Evolutionary conservation across 2,113 vertebrate species (phyloP), one percentile per base, ranked within the genome.

Genomic region (Apteryx mantelli): DNA sequence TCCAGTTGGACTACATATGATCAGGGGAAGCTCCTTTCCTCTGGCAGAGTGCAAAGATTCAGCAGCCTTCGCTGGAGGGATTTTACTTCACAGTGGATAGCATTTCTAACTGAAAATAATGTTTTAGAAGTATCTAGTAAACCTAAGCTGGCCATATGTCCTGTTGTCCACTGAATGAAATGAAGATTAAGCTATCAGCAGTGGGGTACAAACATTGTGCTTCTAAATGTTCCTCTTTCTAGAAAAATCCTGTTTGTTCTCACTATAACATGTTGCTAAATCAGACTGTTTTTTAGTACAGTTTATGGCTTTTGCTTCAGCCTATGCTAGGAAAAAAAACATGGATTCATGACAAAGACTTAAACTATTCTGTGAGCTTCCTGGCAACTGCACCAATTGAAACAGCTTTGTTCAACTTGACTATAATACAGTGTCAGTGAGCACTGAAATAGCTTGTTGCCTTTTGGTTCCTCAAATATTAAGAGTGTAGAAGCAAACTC

Each of bases 51-150:
- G 82, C 60, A 92, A 76, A 90, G 68, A 44, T 85, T 69, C 79
- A 34, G 18, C 82, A 88, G 82, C 79, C 55, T 91, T 74, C 55
- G 10, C 78, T 18, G 75, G 9, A 25, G 87, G 87, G 84, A 88
- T 82, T 58, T 81, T 42, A 80, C 91, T 95, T 88, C 66, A 38
- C 64, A 88, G 88, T 0, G 0, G 89, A 91, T 69, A 56, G 55
- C 76, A 83, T 96, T 97, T 91, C 93, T 75, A 53, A 66, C 85
- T 91, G 91, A 76, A 95, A 94, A 91, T 79, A 93, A 44, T 17
- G 46, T 50, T 87, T 77, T 92, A 84, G 86, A 96, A 91, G 78
- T 7, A 28, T 58, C 83, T 50, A 34, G 21, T 61, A 89, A 95
- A 85, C 24, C 46, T 78, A 74, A 89, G 70, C 66, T 85, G 84